These are phyloP conservation scores for Lepas anatifera DNA, from an alignment of 2,888 invertebrate genomes.

Conservation along the genomic window DNA sequence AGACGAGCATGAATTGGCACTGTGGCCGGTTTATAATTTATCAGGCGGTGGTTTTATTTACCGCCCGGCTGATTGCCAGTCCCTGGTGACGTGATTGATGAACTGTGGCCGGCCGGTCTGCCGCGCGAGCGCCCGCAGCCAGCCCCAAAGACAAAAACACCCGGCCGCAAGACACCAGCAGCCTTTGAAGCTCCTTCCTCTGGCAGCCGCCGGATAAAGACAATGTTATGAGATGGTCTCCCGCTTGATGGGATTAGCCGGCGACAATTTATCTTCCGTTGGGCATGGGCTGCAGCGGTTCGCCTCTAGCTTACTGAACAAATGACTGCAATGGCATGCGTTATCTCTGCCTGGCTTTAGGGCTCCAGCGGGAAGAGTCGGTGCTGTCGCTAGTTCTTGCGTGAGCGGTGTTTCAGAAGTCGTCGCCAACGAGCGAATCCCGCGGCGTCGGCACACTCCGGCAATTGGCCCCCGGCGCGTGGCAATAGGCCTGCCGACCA, in stretches of 20 bases:
- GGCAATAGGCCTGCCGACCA: not conserved
- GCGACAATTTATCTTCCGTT: not conserved
- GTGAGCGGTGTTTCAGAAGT: not conserved
- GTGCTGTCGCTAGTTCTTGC: not conserved
- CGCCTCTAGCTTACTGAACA: not conserved
- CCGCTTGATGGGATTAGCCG: slow-evolving; percentile 1
- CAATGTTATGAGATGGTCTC: slow-evolving; percentile 11
- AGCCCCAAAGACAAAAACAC: slow-evolving; percentile 1
- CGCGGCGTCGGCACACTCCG: not conserved
- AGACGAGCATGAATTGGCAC: slow-evolving; percentile 11
- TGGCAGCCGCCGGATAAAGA: not conserved
- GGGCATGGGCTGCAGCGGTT: not conserved
- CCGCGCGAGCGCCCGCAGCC: not conserved
- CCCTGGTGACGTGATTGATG: not conserved
- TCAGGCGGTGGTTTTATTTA: slow-evolving; percentile 5
- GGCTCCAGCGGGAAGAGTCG: not conserved
- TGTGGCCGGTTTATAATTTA: slow-evolving; percentile 8
- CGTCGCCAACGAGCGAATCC: not conserved
- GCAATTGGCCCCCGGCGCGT: not conserved
- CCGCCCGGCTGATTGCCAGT: not conserved
- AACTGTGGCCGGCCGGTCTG: not conserved
- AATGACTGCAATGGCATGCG: no score
- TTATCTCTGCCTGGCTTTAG: no score
- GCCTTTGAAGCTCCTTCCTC: not conserved
- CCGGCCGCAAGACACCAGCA: not conserved